These are phyloP conservation scores for Xyrauchen texanus DNA, from an alignment of 2,113 vertebrate species.

Conservation along the genomic window DNA sequence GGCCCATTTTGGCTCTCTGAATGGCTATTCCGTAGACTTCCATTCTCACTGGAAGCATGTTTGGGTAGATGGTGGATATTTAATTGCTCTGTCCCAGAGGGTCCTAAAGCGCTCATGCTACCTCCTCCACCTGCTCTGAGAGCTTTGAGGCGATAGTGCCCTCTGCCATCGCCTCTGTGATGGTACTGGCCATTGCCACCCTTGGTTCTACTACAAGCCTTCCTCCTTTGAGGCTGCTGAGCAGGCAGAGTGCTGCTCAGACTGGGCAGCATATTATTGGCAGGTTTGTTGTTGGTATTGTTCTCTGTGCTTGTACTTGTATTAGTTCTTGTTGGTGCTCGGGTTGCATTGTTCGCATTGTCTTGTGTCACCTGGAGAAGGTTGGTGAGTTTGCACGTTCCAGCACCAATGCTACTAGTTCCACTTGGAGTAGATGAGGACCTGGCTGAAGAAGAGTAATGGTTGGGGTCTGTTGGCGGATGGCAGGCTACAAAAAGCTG, in stretches of 20 bases:
- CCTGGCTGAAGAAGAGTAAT: slow-evolving; percentile 75
- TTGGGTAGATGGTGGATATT: slow-evolving; percentile 75
- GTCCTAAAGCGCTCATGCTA: slow-evolving; percentile 76
- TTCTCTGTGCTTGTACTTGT: slow-evolving; percentile 75
- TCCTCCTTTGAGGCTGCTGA: slow-evolving; percentile 76
- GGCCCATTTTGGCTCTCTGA: slow-evolving; percentile 73
- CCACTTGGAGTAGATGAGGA: slow-evolving; percentile 87
- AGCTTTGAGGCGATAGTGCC: slow-evolving; percentile 83
- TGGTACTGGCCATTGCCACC: slow-evolving; percentile 74
- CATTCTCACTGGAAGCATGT: slow-evolving; percentile 88
- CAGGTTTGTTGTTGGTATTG: slow-evolving; percentile 73
- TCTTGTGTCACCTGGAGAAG: slow-evolving; percentile 88
- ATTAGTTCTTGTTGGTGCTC: slow-evolving; percentile 47
- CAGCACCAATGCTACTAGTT: slow-evolving; percentile 74
- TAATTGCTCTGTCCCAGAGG: slow-evolving; percentile 69
- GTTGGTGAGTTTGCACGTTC: slow-evolving; percentile 93
- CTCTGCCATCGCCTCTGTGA: slow-evolving; percentile 78
- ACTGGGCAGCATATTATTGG: slow-evolving; percentile 72
- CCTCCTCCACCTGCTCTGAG: slow-evolving; percentile 78
- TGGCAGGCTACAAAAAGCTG: slow-evolving; percentile 81
- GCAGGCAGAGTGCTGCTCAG: slow-evolving; percentile 66
- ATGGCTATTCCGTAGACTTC: slow-evolving; percentile 84
- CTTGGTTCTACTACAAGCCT: slow-evolving; percentile 83
- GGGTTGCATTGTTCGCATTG: slow-evolving; percentile 43
- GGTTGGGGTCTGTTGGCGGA: slow-evolving; percentile 74